Base-by-base conservation (phyloP, 2,797 vertebrate genomes). In the Lithobates pipiens region DNA sequence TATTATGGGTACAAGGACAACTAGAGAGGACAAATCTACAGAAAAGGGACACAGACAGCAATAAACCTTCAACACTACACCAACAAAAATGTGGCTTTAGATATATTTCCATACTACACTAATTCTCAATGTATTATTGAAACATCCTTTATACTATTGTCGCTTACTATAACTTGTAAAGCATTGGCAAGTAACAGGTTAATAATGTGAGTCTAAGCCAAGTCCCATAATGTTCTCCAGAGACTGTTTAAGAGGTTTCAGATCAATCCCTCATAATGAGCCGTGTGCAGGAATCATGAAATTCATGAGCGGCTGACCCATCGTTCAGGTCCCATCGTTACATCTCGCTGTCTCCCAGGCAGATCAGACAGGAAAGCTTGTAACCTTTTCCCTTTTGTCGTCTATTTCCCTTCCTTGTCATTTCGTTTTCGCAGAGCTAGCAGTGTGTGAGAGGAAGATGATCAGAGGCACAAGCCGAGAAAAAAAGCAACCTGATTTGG, bases 261-360 rank as follows among this genome's bases (percentile, higher is more conserved):
- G 86, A 87, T 87, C 86, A 87, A 87, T 87, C 81, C 81, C 81
- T 83, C 86, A 87, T 87, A 87, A 87, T 87, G 86, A 87, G 86
- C 76, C 70, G 67, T 83, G 80, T 74, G 57, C 76, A 87, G 81
- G 81, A 83, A 87, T 87, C 86, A 87, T 83, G 86, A 87, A 87
- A 80, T 87, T 87, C 86, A 87, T 87, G 86, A 87, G 86, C 81
- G 71, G 76, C 86, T 87, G 86, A 87, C 86, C 86, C 86, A 80
- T 57, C 86, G 81, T 87, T 84, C 86, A 87, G 86, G 86, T 87
- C 81, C 71, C 86, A 63, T 87, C 86, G 81, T 84, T 87, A 87
- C 86, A 87, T 87, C 86, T 83, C 71, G 81, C 86, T 73, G 76
- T 87, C 86, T 87, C 81, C 81, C 86, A 87, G 86, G 86, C 81